Evolutionary conservation across 2,797 vertebrate genomes (phyloP).

Genomic region (Sebastes matsubarae): DNA sequence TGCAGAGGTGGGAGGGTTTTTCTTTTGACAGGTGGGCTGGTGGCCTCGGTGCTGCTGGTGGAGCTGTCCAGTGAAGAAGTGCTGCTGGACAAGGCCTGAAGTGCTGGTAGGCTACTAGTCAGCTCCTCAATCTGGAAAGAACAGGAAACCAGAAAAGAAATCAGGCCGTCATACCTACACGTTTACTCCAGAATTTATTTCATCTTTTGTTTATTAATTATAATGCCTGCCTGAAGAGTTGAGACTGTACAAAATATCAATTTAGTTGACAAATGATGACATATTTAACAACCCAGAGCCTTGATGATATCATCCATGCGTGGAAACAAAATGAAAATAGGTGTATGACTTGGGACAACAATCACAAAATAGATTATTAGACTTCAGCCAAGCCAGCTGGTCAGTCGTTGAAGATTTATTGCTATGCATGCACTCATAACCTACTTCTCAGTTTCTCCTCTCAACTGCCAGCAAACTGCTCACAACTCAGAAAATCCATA

Average conservation of each 20-base stretch:
- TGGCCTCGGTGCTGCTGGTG: slow-evolving; percentile 88
- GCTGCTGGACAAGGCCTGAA: slow-evolving; percentile 89
- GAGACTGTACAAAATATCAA: not conserved
- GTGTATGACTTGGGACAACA: not conserved
- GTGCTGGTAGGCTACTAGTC: slow-evolving; percentile 91
- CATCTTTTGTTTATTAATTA: not conserved
- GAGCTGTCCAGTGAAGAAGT: slow-evolving; percentile 92
- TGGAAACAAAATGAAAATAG: not conserved
- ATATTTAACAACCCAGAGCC: not conserved
- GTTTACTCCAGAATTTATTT: not conserved
- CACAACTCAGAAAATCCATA: slow-evolving; percentile 23
- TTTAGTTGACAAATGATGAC: not conserved
- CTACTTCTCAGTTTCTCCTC: not conserved
- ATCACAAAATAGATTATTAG: slow-evolving; percentile 4
- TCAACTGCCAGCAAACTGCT: not conserved
- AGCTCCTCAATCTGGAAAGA: slow-evolving; percentile 92
- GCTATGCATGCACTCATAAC: not conserved
- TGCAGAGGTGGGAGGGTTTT: slow-evolving; percentile 89
- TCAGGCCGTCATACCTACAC: not conserved
- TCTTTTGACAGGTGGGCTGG: slow-evolving; percentile 93
- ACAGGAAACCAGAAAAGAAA: not conserved
- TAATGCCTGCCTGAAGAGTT: not conserved
- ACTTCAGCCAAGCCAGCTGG: not conserved
- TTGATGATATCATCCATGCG: not conserved
- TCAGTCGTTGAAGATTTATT: slow-evolving; percentile 9